Conservation (phyloP, 2,797 vertebrate species). For the Balearica regulorum region DNA sequence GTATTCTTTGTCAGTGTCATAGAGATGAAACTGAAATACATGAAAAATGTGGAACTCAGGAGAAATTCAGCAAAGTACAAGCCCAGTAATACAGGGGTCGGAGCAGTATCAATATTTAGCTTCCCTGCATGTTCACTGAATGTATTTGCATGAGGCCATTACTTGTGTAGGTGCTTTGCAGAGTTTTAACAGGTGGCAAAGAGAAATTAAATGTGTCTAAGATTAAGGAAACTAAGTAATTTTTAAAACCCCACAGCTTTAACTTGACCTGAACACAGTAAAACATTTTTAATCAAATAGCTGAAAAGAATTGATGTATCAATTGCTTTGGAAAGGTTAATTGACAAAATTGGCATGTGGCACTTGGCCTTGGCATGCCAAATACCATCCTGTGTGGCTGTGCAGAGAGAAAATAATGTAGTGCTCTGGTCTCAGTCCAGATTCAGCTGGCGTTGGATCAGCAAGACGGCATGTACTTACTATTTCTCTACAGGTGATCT, state of each 20-base stretch:
- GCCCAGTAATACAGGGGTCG: neutral
- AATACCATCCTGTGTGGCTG: neutral
- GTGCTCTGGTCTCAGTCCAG: neutral
- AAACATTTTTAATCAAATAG: neutral
- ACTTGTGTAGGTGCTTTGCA: neutral
- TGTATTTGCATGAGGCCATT: neutral
- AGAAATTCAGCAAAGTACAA: neutral
- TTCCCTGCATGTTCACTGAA: neutral
- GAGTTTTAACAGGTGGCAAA: neutral
- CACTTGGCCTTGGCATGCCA: neutral
- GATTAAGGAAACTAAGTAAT: neutral
- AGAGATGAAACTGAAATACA: neutral
- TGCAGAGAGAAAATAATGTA: neutral
- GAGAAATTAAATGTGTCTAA: neutral
- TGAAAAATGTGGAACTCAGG: neutral
- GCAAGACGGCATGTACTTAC: neutral
- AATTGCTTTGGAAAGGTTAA: neutral
- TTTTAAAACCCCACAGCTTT: neutral
- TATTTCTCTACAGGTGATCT: neutral
- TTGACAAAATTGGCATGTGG: neutral
- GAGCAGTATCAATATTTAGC: neutral
- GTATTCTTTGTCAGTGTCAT: neutral
- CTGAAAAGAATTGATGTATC: neutral
- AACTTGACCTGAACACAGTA: neutral
- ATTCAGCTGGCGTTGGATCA: neutral